Base-by-base conservation (phyloP, 2,113 vertebrate species). In the Sisor rabdophorus region DNA sequence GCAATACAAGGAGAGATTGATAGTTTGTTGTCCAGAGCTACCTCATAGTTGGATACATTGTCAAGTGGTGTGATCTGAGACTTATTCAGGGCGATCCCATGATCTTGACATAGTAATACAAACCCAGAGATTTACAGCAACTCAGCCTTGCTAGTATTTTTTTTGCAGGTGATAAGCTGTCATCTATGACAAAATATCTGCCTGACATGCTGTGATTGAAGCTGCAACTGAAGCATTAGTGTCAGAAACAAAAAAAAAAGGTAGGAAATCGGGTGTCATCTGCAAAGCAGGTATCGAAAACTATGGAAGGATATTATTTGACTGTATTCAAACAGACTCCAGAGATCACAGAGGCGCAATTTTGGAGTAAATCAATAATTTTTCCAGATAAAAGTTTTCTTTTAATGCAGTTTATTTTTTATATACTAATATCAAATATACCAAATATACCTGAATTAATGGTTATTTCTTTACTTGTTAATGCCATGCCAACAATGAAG, bases 161-260 rank as follows among this genome's bases (percentile, higher is more conserved):
- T 9, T 12, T 67, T 67, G 24, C 40, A 67, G 65, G 65, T 69
- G 69, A 54, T 55, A 52, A 22, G 69, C 30, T 71, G 69, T 55
- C 69, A 71, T 54, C 69, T 20, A 22, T 55, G 53, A 71, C 52
- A 71, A 71, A 71, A 55, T 55, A 40, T 71, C 52, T 71, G 69
- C 30, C 20, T 36, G 69, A 40, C 52, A 71, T 36, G 20, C 15
- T 55, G 52, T 54, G 30, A 55, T 71, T 48, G 32, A 52, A 55
- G 22, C 69, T 71, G 69, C 28, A 71, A 36, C 69, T 71, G 69
- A 71, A 71, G n/a, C 69, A 71, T 71, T 71, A 54, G 52, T 71
- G 52, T 55, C 69, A 55, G 69, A 22, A 24, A 8, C 12, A 13
- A 52, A 30, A 71, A 55, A 71, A 36, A 22, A 36, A 28, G 5